Percentiles rank a stretch among this genome's conserved stretches.
These are phyloP conservation scores for Chionodraco myersi DNA, from an alignment of 2,113 vertebrate species.

Conservation along the genomic window DNA sequence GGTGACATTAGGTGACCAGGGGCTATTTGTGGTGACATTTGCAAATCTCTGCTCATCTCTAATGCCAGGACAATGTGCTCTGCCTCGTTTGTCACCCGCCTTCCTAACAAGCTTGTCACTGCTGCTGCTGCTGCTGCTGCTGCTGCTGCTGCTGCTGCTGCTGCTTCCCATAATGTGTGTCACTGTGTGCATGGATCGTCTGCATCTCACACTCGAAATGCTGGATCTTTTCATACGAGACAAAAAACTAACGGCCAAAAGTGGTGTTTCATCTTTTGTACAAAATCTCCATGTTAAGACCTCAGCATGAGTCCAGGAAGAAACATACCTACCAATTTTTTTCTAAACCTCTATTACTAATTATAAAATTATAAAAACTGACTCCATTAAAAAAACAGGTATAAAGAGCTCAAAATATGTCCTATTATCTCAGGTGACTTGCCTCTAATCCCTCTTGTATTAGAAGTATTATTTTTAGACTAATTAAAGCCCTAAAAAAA, in stretches of 20 bases:
- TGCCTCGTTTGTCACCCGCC: constrained; percentile 71
- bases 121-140: constrained; percentile 18
- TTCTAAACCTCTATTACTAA: background rate
- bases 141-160: constrained; percentile 25
- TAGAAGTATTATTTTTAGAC: constrained; percentile 4
- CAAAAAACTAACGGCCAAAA: constrained; percentile 14
- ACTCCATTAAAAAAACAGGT: background rate
- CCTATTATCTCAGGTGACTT: constrained; percentile 10
- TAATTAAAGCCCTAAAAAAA: constrained; percentile 18
- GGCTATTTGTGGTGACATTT: constrained; percentile 82
- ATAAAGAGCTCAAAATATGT: constrained; percentile 5
- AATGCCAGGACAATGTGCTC: constrained; percentile 70
- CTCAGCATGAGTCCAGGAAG: background rate
- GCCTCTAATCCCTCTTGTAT: background rate
- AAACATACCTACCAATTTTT: background rate
- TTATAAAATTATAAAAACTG: background rate
- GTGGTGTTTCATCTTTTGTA: constrained; percentile 6
- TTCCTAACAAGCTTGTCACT: constrained; percentile 76
- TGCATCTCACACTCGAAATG: constrained; percentile 24
- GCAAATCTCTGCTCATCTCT: constrained; percentile 77
- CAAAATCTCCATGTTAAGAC: background rate
- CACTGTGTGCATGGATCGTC: background rate
- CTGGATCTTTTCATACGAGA: constrained; percentile 14
- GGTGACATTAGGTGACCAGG: constrained; percentile 79
- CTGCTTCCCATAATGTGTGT: constrained; percentile 33